Evolutionary conservation across 2,888 invertebrate genomes (phyloP).

Genomic region (Dolichomitus sp.): DNA sequence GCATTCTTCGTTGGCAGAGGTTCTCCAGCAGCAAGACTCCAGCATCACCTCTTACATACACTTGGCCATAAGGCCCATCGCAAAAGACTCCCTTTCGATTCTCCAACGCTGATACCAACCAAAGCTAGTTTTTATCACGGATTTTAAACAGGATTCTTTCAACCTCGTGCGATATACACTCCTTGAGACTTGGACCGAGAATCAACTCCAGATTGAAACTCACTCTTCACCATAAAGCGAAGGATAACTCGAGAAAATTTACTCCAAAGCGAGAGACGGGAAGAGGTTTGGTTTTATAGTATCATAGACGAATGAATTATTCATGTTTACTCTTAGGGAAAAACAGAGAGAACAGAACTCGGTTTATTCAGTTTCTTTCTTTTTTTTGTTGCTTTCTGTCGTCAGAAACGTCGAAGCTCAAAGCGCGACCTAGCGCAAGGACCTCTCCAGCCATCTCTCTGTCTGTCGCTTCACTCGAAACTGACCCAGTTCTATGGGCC

Average conservation of each 20-base stretch:
- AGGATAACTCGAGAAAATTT: constrained; percentile 28
- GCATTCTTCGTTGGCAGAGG: constrained; percentile 78
- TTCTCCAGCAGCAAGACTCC: constrained; percentile 69
- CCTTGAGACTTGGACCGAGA: background rate
- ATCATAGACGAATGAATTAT: constrained; percentile 63
- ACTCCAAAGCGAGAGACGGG: background rate
- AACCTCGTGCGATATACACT: background rate
- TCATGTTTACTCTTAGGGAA: constrained; percentile 46
- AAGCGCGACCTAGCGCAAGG: constrained; percentile 56
- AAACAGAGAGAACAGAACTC: constrained; percentile 19
- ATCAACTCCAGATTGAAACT: constrained; percentile 39
- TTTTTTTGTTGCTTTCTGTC: constrained; percentile 23
- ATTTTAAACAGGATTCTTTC: constrained; percentile 33
- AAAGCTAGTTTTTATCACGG: constrained; percentile 50
- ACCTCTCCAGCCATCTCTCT: constrained; percentile 38
- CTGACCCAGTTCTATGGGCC: constrained; percentile 67
- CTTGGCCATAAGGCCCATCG: background rate
- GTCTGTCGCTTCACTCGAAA: constrained; percentile 39
- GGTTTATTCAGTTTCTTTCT: constrained; percentile 14
- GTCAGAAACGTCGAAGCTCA: constrained; percentile 55
- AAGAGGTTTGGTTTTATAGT: constrained; percentile 32
- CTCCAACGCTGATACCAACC: constrained; percentile 29
- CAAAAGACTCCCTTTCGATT: constrained; percentile 36
- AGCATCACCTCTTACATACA: constrained; percentile 5
- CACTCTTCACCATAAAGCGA: constrained; percentile 27